Conservation (phyloP, 2,888 invertebrate genomes). For the Eudemis profundana region DNA sequence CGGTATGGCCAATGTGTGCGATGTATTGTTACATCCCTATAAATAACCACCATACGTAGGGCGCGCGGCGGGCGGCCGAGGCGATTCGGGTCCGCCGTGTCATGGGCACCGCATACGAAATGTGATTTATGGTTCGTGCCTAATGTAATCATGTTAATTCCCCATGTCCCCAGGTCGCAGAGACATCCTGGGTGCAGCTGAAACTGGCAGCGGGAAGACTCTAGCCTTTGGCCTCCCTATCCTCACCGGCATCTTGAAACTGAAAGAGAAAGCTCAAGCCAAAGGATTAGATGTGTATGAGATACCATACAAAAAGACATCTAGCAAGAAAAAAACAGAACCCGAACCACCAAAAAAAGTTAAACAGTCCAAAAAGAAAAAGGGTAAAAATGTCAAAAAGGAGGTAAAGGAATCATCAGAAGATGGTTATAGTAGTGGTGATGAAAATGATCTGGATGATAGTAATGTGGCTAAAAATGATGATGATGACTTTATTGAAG, state of each 20-base stretch:
- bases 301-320: conserved; percentile 70
- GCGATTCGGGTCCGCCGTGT: no score
- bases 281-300: conserved; percentile 74
- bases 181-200: conserved; percentile 99
- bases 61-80: no score
- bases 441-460: conserved; percentile 52
- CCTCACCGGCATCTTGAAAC: conserved; percentile 91
- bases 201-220: conserved; percentile 99
- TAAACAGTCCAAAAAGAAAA: conserved; percentile 47
- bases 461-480: conserved; percentile 33
- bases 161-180: conserved; percentile 87
- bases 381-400: conserved; percentile 51
- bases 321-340: conserved; percentile 61
- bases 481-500: conserved; percentile 47
- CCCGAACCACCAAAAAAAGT: conserved; percentile 47
- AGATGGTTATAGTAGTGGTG: conserved; percentile 73
- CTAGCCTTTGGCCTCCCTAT: conserved; percentile 98
- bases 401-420: conserved; percentile 70
- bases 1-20: no score
- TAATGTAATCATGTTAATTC: no score
- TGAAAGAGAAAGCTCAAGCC: conserved; percentile 80
- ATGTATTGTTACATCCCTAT: no score
- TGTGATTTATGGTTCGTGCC: no score
- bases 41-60: no score
- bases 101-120: no score